Evolutionary conservation across 2,797 vertebrate genomes (phyloP).

Genomic region (Zalophus californianus): DNA sequence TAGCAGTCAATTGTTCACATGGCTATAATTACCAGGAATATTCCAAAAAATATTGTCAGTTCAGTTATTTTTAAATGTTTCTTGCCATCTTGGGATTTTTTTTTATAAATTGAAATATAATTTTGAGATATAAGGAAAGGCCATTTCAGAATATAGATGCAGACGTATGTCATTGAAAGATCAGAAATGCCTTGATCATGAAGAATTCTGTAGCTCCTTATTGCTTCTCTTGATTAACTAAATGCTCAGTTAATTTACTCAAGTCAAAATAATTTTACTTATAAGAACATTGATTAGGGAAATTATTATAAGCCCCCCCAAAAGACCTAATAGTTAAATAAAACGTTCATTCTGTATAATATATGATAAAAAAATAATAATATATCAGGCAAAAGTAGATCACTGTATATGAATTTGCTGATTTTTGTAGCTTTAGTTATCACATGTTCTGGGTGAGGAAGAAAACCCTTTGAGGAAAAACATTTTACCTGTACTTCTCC

Average conservation of each 20-base stretch:
- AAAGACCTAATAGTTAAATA: neutral
- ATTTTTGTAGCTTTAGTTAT: neutral
- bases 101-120: neutral
- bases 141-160: neutral
- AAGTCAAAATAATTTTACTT: neutral
- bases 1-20: neutral
- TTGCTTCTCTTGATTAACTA: neutral
- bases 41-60: neutral
- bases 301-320: neutral
- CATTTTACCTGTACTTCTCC: neutral
- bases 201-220: neutral
- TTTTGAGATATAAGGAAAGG: neutral
- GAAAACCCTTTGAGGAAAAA: neutral
- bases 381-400: neutral
- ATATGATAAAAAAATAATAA: neutral
- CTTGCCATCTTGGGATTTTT: neutral
- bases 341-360: neutral
- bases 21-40: neutral
- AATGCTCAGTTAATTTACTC: neutral
- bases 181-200: neutral
- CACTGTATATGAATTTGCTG: neutral
- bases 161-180: no score
- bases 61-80: neutral
- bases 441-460: neutral
- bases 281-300: neutral